A percentile compares a stretch with the other conserved stretches of the same genome.
These are phyloP conservation scores for Crotalus adamanteus DNA, from an alignment of 2,797 vertebrate genomes.

Conservation along the genomic window DNA sequence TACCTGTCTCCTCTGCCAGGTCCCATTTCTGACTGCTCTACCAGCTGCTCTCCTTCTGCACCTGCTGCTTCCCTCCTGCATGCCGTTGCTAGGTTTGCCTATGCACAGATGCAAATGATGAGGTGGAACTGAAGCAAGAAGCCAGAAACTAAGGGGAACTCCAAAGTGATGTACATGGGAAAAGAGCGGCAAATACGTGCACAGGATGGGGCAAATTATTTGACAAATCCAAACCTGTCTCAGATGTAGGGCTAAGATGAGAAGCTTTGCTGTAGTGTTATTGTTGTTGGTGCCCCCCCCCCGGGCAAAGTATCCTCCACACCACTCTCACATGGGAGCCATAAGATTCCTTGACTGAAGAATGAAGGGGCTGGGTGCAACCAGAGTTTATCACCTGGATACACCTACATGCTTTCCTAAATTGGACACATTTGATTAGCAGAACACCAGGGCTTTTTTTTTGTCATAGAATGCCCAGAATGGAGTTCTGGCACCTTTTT, in stretches of 20 bases:
- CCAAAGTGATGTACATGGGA: neutral
- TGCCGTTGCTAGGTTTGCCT: neutral
- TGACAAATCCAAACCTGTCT: neutral
- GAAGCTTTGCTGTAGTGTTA: neutral
- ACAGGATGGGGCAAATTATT: neutral
- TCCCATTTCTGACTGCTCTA: neutral
- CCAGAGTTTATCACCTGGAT: neutral
- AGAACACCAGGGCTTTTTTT: neutral
- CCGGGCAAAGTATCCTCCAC: neutral
- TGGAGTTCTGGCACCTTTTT: too few species aligned
- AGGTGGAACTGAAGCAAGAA: neutral
- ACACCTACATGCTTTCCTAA: neutral
- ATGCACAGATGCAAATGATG: neutral
- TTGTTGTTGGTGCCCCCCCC: too few species aligned
- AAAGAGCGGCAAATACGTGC: neutral
- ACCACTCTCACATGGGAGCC: neutral
- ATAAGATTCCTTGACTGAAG: neutral
- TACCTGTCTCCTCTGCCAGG: neutral
- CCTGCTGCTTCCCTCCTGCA: neutral
- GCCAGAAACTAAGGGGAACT: neutral
- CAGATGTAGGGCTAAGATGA: neutral
- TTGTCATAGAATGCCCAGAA: too few species aligned
- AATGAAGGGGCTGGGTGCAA: neutral
- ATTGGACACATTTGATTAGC: neutral
- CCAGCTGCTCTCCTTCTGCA: neutral